Percentiles rank a stretch among this genome's conserved stretches.
Conservation (phyloP, 2,888 invertebrate genomes). For the Ephialtes manifestator region DNA sequence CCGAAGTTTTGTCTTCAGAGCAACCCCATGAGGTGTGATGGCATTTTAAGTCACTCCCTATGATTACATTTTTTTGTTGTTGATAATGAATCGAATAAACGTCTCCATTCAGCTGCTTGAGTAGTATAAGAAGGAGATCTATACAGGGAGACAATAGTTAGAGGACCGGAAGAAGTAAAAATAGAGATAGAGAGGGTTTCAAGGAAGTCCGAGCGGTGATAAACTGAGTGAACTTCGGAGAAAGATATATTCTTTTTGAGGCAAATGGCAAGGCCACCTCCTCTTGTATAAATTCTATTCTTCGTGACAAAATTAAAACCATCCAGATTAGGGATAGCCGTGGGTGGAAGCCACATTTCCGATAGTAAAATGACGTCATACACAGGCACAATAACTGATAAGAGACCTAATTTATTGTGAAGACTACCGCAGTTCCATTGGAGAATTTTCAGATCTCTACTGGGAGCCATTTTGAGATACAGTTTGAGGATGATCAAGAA, state of each 20-base stretch:
- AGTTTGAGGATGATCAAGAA: neutral
- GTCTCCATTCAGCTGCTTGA: neutral
- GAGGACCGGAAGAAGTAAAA: neutral
- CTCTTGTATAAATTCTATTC: neutral
- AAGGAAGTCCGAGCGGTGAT: neutral
- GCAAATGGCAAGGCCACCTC: constrained; percentile 2
- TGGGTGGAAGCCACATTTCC: constrained; percentile 39
- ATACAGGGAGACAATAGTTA: no score
- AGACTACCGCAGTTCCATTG: constrained; percentile 56
- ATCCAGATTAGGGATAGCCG: neutral
- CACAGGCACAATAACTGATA: constrained; percentile 6
- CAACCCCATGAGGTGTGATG: no score
- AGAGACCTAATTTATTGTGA: neutral
- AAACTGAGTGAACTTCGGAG: neutral
- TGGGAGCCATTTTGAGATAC: constrained; percentile 8
- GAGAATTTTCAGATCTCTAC: constrained; percentile 37
- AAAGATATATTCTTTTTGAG: constrained; percentile 2
- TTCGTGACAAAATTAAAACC: neutral
- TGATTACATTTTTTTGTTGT: neutral
- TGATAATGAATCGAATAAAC: neutral
- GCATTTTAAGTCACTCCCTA: neutral
- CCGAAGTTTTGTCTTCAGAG: neutral
- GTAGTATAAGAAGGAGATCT: no score
- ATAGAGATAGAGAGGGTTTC: no score
- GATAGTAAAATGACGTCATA: constrained; percentile 37